Conservation (phyloP, 2,888 invertebrate species). For the Parascotia fuliginaria region DNA sequence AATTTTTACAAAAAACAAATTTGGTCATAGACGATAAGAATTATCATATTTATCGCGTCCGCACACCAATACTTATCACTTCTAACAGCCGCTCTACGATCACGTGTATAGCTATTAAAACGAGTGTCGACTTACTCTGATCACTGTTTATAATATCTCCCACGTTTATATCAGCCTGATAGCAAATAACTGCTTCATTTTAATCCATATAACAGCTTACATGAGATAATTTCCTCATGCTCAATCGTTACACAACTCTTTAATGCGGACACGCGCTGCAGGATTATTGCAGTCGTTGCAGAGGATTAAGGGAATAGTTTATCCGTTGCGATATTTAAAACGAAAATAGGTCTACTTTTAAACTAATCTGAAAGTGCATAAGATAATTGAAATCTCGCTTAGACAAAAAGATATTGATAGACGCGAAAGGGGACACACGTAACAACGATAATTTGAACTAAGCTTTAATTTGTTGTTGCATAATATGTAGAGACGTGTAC, state of each 20-base stretch:
- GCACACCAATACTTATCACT: conserved; percentile 53
- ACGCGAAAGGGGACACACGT: conserved; percentile 53
- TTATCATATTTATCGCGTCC: conserved; percentile 60
- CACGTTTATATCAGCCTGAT: conserved; percentile 1
- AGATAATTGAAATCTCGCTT: conserved; percentile 51
- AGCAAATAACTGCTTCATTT: neutral
- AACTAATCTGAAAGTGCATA: too few species aligned
- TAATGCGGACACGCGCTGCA: too few species aligned
- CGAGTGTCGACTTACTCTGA: conserved; percentile 25
- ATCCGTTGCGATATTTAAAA: too few species aligned
- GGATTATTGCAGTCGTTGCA: too few species aligned
- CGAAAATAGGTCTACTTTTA: conserved; percentile 23
- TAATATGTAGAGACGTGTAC: conserved; percentile 19
- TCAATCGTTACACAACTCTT: conserved; percentile 2
- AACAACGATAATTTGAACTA: conserved; percentile 56
- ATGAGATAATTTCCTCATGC: neutral
- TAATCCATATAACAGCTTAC: neutral
- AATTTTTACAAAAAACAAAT: conserved; percentile 71
- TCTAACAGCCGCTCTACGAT: conserved; percentile 30
- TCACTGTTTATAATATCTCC: conserved; percentile 18
- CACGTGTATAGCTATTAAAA: conserved; percentile 32
- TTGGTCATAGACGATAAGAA: conserved; percentile 66
- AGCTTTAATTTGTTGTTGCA: conserved; percentile 43
- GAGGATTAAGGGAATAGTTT: too few species aligned
- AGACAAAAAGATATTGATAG: conserved; percentile 59